A percentile compares a stretch with the other conserved stretches of the same genome.
These are phyloP conservation scores for Caenorhabditis japonica DNA, from an alignment of 2,888 invertebrate genomes.

Conservation along the genomic window DNA sequence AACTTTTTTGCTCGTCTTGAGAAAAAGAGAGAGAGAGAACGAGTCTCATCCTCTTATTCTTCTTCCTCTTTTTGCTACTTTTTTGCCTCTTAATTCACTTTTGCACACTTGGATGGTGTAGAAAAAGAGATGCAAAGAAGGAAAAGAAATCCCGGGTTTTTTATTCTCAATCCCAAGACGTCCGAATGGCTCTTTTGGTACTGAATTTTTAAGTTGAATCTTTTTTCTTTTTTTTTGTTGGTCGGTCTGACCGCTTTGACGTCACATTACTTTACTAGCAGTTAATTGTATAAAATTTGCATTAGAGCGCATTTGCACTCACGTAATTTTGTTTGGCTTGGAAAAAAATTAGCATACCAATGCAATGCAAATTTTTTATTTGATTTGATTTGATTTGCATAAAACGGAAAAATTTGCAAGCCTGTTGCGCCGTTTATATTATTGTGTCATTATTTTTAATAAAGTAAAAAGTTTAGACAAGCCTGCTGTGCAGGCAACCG, in stretches of 20 bases:
- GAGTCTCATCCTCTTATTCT: not conserved
- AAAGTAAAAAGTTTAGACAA: no score
- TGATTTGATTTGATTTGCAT: no score
- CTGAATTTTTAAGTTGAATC: slow-evolving; percentile 28
- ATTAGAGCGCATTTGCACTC: no score
- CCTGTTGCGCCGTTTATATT: no score
- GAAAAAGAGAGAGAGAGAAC: slow-evolving; percentile 2
- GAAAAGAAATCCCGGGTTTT: slow-evolving; percentile 1
- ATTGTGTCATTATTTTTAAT: no score
- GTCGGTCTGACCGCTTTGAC: slow-evolving; percentile 19
- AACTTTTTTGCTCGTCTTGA: slow-evolving; percentile 22
- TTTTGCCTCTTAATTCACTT: slow-evolving; percentile 50
- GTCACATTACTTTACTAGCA: slow-evolving; percentile 4
- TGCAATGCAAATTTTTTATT: no score
- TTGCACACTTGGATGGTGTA: slow-evolving; percentile 15
- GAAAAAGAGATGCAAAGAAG: not conserved
- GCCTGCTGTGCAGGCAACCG: no score
- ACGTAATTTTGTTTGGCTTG: no score
- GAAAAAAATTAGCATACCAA: no score
- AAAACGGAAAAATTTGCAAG: no score
- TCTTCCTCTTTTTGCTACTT: slow-evolving; percentile 18
- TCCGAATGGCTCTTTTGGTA: not conserved
- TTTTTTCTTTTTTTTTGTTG: not conserved
- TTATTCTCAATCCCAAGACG: no score
- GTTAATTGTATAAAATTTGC: no score